phyloP scores from a whole-genome alignment of 2,888 invertebrate genomes.

The Frankliniella intonsa region DNA sequence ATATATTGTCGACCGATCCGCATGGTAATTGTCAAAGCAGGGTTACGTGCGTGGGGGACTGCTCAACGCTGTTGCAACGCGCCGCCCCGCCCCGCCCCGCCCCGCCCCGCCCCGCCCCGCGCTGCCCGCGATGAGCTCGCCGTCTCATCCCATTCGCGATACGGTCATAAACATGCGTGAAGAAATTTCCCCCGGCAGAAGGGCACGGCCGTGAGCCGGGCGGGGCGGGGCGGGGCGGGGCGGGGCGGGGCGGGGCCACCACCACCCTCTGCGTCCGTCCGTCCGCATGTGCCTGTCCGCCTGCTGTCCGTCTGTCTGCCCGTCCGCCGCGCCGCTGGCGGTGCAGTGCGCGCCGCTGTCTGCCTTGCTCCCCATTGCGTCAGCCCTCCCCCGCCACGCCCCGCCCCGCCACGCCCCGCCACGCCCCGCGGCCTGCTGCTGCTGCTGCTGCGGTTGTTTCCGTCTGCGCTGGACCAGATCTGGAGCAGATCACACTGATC shows the following conservation, averaged over 20 bases:
- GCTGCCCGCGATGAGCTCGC: no score
- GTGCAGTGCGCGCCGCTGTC: background rate
- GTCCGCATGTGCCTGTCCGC: background rate
- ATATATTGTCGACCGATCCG: no score
- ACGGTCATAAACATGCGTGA: constrained; percentile 16
- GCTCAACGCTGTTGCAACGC: no score
- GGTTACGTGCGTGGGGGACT: no score
- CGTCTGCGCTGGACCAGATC: constrained; percentile 17
- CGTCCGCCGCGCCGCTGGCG: background rate
- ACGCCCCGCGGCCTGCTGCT: background rate
- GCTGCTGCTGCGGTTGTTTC: background rate
- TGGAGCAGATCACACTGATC: constrained; percentile 13
- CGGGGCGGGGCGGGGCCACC: no score
- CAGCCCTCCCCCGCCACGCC: background rate
- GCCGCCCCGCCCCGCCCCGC: no score
- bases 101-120: no score
- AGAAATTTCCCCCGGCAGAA: constrained; percentile 3
- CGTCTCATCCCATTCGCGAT: background rate
- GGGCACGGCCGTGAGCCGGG: background rate
- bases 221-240: no score
- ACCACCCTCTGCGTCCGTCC: no score
- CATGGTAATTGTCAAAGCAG: no score
- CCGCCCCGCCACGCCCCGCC: no score
- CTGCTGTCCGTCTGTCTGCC: background rate
- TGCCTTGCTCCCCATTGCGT: background rate